Conservation (phyloP, 2,797 vertebrate genomes). For the Lacerta viridis region DNA sequence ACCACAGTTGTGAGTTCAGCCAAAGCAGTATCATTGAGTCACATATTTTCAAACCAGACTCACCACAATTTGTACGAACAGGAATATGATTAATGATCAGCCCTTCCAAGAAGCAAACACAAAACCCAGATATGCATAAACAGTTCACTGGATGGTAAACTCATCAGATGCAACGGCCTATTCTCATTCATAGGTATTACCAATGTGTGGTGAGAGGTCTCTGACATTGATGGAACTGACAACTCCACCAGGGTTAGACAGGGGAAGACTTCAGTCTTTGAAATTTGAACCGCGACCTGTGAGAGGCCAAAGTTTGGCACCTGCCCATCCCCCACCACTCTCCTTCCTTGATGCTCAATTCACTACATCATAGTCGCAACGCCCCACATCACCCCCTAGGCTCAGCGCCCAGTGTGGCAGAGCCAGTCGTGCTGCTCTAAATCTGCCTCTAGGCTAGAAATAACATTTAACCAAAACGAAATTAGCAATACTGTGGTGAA, state of each 20-base stretch:
- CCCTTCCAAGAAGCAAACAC: background rate
- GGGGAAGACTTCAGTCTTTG: too few relatives aligned
- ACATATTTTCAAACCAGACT: background rate
- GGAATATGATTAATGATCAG: background rate
- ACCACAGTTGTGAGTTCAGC: background rate
- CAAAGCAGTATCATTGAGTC: background rate
- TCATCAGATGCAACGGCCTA: background rate
- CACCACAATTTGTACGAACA: background rate
- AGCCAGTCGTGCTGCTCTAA: too few relatives aligned
- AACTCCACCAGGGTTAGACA: background rate
- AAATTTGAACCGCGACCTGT: too few relatives aligned
- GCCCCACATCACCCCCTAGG: too few relatives aligned
- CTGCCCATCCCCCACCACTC: too few relatives aligned
- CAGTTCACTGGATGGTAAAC: background rate
- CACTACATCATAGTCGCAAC: too few relatives aligned
- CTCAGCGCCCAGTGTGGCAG: too few relatives aligned
- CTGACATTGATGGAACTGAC: background rate
- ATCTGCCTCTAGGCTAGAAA: background rate
- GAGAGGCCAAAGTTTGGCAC: too few relatives aligned
- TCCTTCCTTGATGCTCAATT: too few relatives aligned
- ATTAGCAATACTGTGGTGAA: background rate
- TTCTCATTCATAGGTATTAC: background rate
- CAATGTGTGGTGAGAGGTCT: background rate
- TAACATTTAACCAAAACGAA: slow-evolving; percentile 1
- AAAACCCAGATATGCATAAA: background rate